Percentiles rank a stretch among this genome's conserved stretches.
phyloP scores from a whole-genome alignment of 2,888 invertebrate genomes.

The Megamerina dolium region DNA sequence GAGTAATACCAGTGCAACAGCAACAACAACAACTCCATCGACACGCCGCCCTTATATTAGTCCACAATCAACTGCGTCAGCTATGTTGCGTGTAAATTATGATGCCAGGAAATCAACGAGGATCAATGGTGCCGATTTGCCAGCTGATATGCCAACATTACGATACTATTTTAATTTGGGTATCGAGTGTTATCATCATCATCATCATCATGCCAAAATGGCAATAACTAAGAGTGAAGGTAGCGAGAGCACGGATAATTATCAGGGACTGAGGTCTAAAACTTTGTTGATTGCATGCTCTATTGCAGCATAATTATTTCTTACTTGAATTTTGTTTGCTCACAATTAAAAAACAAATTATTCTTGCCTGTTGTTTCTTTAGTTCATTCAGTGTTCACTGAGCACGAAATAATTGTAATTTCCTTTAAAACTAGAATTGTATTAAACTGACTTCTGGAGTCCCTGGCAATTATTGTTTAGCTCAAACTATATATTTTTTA shows the following conservation, averaged over 20 bases:
- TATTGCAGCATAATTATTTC: no score
- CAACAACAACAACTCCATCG: slow-evolving; percentile 6
- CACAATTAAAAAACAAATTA: no score
- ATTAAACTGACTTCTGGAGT: no score
- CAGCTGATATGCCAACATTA: slow-evolving; percentile 55
- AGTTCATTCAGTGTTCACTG: no score
- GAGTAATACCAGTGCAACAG: slow-evolving; percentile 14
- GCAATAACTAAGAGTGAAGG: slow-evolving; percentile 12
- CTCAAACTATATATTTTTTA: no score
- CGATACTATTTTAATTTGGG: slow-evolving; percentile 66
- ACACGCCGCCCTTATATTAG: slow-evolving; percentile 3
- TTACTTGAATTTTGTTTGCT: no score
- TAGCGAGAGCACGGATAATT: not conserved
- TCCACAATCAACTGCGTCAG: slow-evolving; percentile 2
- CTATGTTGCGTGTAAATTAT: slow-evolving; percentile 23
- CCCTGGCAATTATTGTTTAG: no score
- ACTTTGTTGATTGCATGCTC: no score
- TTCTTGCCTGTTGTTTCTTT: no score
- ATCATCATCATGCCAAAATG: slow-evolving; percentile 10
- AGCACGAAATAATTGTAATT: no score
- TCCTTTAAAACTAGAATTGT: no score
- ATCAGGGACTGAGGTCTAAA: no score
- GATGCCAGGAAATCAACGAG: slow-evolving; percentile 35
- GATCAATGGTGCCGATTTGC: slow-evolving; percentile 37
- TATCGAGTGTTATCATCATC: slow-evolving; percentile 47